Evolutionary conservation across 2,888 invertebrate genomes (phyloP).

Genomic region (Microplitis manilae): DNA sequence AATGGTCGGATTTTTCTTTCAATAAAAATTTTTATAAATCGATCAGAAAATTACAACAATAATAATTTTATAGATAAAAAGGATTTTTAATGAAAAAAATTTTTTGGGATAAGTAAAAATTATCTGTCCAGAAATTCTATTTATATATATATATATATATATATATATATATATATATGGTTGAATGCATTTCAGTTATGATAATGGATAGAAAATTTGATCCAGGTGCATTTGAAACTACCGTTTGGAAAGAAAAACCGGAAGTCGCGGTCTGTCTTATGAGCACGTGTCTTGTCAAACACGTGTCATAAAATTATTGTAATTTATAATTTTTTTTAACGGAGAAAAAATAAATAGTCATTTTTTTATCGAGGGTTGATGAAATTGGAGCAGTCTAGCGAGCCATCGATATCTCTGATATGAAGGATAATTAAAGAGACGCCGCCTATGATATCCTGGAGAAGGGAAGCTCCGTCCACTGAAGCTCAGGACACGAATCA

Average conservation of each 20-base stretch:
- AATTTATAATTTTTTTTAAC: neutral
- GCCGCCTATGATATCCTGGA: constrained; percentile 46
- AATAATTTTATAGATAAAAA: too few relatives aligned
- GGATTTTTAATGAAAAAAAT: too few relatives aligned
- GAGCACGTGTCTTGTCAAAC: constrained; percentile 13
- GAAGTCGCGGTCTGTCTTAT: constrained; percentile 37
- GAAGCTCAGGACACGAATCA: constrained; percentile 56
- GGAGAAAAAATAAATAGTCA: neutral
- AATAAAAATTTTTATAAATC: too few relatives aligned
- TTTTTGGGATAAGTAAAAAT: too few relatives aligned
- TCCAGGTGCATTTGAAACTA: constrained; percentile 48
- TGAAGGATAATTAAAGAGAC: constrained; percentile 34
- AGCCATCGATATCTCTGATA: constrained; percentile 44
- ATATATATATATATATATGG: too few relatives aligned
- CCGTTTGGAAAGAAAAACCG: constrained; percentile 40
- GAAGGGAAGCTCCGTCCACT: constrained; percentile 51
- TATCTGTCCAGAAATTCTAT: too few relatives aligned
- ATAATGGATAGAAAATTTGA: constrained; percentile 11
- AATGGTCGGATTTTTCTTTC: too few relatives aligned
- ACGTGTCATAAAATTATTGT: constrained; percentile 15
- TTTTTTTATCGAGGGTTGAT: too few relatives aligned
- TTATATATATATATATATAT: too few relatives aligned
- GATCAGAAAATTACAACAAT: too few relatives aligned
- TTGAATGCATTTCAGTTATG: neutral
- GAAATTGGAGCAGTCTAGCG: neutral